phyloP scores from a whole-genome alignment of 2,113 vertebrate genomes.

The Haemorhous mexicanus region DNA sequence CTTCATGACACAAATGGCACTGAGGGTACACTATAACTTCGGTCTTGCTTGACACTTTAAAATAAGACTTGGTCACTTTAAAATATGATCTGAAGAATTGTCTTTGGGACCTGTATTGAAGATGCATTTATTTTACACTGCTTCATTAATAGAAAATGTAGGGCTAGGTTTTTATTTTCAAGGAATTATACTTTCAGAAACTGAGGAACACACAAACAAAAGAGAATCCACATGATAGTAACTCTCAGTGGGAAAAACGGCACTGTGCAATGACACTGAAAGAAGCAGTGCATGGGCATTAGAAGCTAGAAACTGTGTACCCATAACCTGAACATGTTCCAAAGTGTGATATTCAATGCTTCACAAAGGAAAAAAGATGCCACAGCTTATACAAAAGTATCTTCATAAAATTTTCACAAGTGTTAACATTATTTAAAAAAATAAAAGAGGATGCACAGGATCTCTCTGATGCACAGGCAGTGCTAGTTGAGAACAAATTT shows the following conservation, averaged over 20 bases:
- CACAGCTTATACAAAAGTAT: constrained; percentile 89
- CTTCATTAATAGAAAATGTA: constrained; percentile 68
- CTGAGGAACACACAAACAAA: constrained; percentile 60
- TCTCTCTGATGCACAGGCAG: constrained; percentile 89
- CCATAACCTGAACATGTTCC: constrained; percentile 80
- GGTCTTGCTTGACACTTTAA: constrained; percentile 72
- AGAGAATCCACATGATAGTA: constrained; percentile 74
- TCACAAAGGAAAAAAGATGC: constrained; percentile 84
- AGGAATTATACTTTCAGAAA: constrained; percentile 70
- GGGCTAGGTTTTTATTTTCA: constrained; percentile 39
- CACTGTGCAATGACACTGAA: constrained; percentile 68
- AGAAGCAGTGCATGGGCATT: constrained; percentile 72
- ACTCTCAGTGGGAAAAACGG: constrained; percentile 59
- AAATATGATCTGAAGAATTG: constrained; percentile 77
- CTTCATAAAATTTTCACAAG: constrained; percentile 93
- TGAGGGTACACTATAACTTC: constrained; percentile 62
- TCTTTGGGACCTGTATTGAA: constrained; percentile 74
- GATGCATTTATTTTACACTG: constrained; percentile 76
- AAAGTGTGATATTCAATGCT: constrained; percentile 79
- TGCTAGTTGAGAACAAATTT: constrained; percentile 87
- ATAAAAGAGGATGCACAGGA: constrained; percentile 88
- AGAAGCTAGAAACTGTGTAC: constrained; percentile 70
- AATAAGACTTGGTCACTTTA: constrained; percentile 77
- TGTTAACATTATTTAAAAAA: constrained; percentile 89
- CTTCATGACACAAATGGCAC: constrained; percentile 76